These are phyloP conservation scores for Candoia aspera DNA, from an alignment of 2,113 vertebrate species.

Conservation along the genomic window DNA sequence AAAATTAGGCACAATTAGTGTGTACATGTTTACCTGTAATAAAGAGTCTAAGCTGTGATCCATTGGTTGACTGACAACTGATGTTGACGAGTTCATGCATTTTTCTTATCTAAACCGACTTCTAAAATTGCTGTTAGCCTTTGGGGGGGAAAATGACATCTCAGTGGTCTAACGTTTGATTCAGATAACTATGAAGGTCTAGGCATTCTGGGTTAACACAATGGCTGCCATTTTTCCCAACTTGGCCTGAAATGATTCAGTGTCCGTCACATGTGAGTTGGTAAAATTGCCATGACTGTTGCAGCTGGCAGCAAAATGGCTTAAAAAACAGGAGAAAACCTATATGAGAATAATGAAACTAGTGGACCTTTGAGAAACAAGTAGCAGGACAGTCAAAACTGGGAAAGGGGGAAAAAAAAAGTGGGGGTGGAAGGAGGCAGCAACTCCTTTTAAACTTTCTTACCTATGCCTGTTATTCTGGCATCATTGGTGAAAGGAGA, in stretches of 20 bases:
- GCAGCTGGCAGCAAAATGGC: neutral
- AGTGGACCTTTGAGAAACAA: neutral
- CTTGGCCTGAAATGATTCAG: neutral
- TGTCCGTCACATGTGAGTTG: no score
- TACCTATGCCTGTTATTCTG: neutral
- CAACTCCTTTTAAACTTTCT: neutral
- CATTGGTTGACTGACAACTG: neutral
- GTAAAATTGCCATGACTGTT: neutral
- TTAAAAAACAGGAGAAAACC: neutral
- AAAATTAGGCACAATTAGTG: neutral
- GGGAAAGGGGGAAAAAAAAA: neutral
- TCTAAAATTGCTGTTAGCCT: neutral
- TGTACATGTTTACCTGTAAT: neutral
- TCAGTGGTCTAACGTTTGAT: neutral
- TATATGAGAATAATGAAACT: neutral
- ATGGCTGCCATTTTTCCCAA: neutral
- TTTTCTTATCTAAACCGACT: neutral
- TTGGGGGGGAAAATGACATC: neutral
- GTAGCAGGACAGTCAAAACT: neutral
- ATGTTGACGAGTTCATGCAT: neutral
- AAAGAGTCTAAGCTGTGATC: neutral
- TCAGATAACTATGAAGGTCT: neutral
- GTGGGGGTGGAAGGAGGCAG: neutral
- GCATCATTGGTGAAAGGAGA: neutral
- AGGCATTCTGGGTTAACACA: neutral